Evolutionary conservation across 2,113 vertebrate genomes (phyloP), one percentile per base, ranked within the genome.

Genomic region (Pseudorhombus dupliciocellatus): DNA sequence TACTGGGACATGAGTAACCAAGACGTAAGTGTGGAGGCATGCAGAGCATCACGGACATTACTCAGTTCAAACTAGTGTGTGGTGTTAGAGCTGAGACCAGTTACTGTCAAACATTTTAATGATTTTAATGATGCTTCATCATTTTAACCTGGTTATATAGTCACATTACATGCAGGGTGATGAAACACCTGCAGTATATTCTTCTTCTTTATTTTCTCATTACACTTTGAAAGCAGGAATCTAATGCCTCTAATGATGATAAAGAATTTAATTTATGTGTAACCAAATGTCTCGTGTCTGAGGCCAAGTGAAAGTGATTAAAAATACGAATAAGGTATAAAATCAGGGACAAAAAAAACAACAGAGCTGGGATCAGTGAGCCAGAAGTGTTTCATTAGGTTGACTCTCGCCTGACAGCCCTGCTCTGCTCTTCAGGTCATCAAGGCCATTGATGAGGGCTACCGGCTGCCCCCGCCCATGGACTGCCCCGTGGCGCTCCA

Each of bases 1-100:
- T 99, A 99, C 48, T 99, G 97, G 97, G 97, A 98, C 67, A 98
- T 98, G 97, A 98, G 96, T 65, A 98, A 98, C 80, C 97, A 98
- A 89, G 97, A 98, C 5, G 97, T 98, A 89, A 97, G 97, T 89
- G 7, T n/a, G 91, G 31, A 68, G 16, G 25, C n/a, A 62, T 20
- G 28, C 48, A 37, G 21, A 53, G 1, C 28, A 9, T 69, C 52
- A 68, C 63, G 21, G 77, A 63, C 52, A 40, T 69, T 52, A 46
- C 3, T 44, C 18, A 71, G 31, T 14, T 34, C 34, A 31, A 48
- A 73, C 52, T 63, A 40, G 16, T 26, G 24, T 12, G 40, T 50
- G 57, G 61, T 58, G 70, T 68, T 50, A 55, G 31, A 2, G 65
- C 58, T 14, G 18, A 52, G 53, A 57, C 54, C 59, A 66, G 24